Evolutionary conservation across 2,113 vertebrate species (phyloP), one percentile per base, ranked within the genome.

Genomic region (Cromileptes altivelis): DNA sequence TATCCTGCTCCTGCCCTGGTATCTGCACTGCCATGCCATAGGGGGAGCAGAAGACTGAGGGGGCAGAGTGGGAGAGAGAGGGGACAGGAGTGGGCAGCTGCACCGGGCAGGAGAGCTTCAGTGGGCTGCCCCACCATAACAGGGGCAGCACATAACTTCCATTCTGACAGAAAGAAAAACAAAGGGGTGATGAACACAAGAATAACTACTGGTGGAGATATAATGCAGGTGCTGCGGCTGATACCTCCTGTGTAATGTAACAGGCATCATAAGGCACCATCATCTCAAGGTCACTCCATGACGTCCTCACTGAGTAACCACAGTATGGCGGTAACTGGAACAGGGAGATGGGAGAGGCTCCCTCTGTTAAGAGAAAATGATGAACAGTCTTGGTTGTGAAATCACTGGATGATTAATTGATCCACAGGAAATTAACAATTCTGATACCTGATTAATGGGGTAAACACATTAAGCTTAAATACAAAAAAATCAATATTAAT

Each of bases 21-120:
- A 94, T 83, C 75, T 88, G 84, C 19, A 96, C 77, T 0, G 62
- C 85, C 92, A 96, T 93, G 57, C 93, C 93, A 15, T 89, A 83
- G 0, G 78, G 33, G 12, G 92, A 94, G 83, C 95, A 96, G 45
- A 92, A 82, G 33, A 94, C 89, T 8, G 78, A 80, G 14, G 81
- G 85, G 25, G n/a, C 50, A 10, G 75, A 27, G 17, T n/a, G 37
- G 25, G 77, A 23, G 10, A 2, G 14, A 3, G 13, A 5, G 2
- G 79, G 57, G 19, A 45, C 47, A 56, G 53, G 64, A 6, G 67
- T 37, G 21, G 87, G 25, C 23, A 56, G 47, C 60, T 50, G 73
- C 71, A 92, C 62, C 0, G 95, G 94, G 52, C 96, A 96, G 55
- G 92, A 91, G 52, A 96, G 86, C 72, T 93, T 95, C 64, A 96